Evolutionary conservation across 2,888 invertebrate genomes (phyloP).

Genomic region (Drosophila sordidula): DNA sequence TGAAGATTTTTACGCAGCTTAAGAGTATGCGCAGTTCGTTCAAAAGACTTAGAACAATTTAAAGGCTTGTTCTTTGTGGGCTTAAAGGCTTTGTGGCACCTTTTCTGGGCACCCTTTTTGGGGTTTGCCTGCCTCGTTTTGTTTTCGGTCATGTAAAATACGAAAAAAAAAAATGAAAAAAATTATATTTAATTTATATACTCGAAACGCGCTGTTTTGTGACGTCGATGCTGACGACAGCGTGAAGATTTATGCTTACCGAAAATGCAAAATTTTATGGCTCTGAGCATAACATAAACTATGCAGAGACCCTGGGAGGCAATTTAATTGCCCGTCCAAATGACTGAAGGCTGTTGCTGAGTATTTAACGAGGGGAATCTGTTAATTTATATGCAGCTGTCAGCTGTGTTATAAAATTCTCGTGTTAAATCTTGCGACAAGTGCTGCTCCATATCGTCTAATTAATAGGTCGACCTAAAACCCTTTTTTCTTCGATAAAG

Average conservation of each 20-base stretch:
- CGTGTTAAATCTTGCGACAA: constrained; percentile 48
- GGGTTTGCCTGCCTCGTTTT: constrained; percentile 31
- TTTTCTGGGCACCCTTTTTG: constrained; percentile 40
- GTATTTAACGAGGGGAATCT: constrained; percentile 58
- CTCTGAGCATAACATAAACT: constrained; percentile 42
- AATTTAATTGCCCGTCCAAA: constrained; percentile 72
- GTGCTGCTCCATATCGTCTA: constrained; percentile 4
- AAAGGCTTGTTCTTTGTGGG: constrained; percentile 13
- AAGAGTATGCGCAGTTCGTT: constrained; percentile 34
- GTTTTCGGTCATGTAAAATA: constrained; percentile 37
- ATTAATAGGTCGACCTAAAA: constrained; percentile 11
- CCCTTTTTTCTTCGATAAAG: constrained; percentile 43
- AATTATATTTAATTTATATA: constrained; percentile 40
- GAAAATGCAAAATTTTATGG: constrained; percentile 62
- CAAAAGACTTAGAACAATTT: constrained; percentile 1
- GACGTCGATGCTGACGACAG: constrained; percentile 59
- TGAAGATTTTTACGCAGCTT: neutral
- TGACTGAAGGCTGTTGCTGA: constrained; percentile 32
- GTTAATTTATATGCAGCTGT: constrained; percentile 60
- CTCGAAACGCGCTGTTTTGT: constrained; percentile 31
- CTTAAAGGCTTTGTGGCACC: constrained; percentile 72
- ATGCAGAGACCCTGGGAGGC: constrained; percentile 12
- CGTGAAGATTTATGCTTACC: constrained; percentile 64
- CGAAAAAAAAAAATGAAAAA: neutral
- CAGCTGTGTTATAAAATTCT: constrained; percentile 20